A percentile compares a stretch with the other conserved stretches of the same genome.
Conservation (phyloP, 2,113 vertebrate species). For the Phylloscopus trochiloides region DNA sequence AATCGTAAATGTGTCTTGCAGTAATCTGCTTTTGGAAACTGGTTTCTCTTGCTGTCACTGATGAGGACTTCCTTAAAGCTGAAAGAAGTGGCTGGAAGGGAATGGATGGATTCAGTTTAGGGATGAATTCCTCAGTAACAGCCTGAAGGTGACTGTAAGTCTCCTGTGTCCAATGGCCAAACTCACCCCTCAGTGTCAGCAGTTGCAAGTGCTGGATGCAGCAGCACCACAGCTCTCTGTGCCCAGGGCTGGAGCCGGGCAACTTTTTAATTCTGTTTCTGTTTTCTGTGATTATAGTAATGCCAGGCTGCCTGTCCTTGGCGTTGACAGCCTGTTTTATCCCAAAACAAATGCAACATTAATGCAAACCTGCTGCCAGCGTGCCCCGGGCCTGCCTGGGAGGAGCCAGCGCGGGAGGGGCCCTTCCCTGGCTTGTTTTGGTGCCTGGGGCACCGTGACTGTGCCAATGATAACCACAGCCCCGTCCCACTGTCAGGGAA, state of each 20-base stretch:
- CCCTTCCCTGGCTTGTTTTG: neutral
- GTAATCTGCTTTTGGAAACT: conserved; percentile 41
- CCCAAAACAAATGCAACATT: neutral
- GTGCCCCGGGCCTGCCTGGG: neutral
- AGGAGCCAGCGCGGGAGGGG: neutral
- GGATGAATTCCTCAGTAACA: neutral
- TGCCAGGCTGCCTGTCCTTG: neutral
- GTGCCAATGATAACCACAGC: neutral
- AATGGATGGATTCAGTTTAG: neutral
- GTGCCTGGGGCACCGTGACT: neutral
- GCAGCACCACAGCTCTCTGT: neutral
- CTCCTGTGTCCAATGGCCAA: neutral
- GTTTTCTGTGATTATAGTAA: neutral
- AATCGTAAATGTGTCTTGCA: neutral
- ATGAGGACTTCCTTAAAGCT: neutral
- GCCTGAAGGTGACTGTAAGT: neutral
- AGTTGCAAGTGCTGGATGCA: neutral
- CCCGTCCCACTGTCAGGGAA: rapidly evolving
- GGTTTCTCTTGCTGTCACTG: neutral
- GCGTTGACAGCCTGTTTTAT: neutral
- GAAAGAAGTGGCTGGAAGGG: neutral
- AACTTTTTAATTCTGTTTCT: neutral
- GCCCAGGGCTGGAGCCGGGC: neutral
- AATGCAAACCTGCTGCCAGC: neutral
- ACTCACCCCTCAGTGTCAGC: neutral